A percentile compares a stretch with the other conserved stretches of the same genome.
phyloP scores from a whole-genome alignment of 2,797 vertebrate species.

The Lagorchestes hirsutus region DNA sequence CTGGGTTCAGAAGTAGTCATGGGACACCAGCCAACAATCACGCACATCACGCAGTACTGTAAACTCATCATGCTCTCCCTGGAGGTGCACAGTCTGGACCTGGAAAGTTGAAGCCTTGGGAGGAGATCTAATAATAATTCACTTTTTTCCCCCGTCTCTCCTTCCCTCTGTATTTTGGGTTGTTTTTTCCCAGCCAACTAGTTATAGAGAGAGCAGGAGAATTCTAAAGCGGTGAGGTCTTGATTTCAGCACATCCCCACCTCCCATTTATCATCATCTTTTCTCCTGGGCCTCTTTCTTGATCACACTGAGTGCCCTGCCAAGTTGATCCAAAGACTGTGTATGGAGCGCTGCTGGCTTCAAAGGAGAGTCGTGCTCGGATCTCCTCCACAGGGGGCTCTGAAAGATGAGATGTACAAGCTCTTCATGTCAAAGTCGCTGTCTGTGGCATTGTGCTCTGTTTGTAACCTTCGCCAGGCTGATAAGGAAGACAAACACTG shows the following conservation, averaged over 20 bases:
- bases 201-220: not conserved
- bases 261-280: not conserved
- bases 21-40: not conserved
- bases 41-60: not conserved
- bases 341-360: not conserved
- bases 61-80: not conserved
- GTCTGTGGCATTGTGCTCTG: not conserved
- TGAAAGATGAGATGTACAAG: not conserved
- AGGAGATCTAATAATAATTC: not conserved
- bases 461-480: not conserved
- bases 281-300: not conserved
- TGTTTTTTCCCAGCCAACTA: not conserved
- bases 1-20: not conserved
- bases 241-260: not conserved
- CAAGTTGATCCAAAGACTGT: slow-evolving; percentile 1
- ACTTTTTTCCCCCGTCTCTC: not conserved
- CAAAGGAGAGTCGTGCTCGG: not conserved
- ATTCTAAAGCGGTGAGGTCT: not conserved
- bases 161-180: not conserved
- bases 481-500: not conserved
- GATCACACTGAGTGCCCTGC: not conserved
- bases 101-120: not conserved
- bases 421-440: not conserved
- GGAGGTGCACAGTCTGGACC: not conserved
- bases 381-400: not conserved